Evolutionary conservation across 2,113 vertebrate genomes (phyloP).

Genomic region (Sprattus sprattus): DNA sequence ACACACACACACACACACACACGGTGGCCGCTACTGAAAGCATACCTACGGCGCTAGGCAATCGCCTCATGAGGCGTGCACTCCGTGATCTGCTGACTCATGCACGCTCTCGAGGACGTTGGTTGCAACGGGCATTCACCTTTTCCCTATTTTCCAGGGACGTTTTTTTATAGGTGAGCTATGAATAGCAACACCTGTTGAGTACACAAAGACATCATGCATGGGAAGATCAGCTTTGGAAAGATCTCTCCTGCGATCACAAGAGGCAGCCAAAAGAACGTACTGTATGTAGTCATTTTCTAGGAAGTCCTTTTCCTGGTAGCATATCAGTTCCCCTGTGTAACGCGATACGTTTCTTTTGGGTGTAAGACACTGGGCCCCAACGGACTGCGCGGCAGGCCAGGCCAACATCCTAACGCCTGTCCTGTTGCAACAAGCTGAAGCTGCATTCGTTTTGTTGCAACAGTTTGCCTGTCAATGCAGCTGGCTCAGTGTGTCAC

Average conservation of each 20-base stretch:
- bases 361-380: neutral
- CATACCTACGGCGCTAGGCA: neutral
- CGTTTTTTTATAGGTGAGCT: neutral
- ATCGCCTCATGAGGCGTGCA: slow-evolving; percentile 20
- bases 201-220: slow-evolving; percentile 10
- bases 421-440: neutral
- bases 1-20: slow-evolving; percentile 1
- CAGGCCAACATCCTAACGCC: neutral
- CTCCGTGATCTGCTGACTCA: slow-evolving; percentile 14
- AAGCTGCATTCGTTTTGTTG: neutral
- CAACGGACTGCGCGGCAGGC: neutral
- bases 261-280: neutral
- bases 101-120: slow-evolving; percentile 30
- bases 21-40: neutral
- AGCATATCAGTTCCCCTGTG: neutral
- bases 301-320: no score
- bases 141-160: slow-evolving; percentile 48
- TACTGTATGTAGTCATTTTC: no score
- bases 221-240: neutral
- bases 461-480: neutral
- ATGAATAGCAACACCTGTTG: slow-evolving; percentile 18
- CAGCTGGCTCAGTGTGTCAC: neutral
- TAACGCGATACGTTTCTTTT: neutral
- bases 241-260: neutral
- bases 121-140: slow-evolving; percentile 38